Evolutionary conservation across 1,140 invertebrate species (phyloP).

Genomic region (Nephila pilipes): DNA sequence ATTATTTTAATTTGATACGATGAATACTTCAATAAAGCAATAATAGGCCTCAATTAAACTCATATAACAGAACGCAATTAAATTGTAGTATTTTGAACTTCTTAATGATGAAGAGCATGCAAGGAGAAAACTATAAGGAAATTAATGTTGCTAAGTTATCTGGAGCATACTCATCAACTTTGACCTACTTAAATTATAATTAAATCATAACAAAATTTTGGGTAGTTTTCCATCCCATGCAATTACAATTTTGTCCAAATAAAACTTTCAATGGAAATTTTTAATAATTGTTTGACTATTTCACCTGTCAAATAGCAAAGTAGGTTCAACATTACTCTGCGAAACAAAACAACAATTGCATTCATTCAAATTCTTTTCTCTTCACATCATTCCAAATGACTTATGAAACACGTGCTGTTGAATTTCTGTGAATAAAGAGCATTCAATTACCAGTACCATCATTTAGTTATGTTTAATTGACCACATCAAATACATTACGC

Average conservation of each 20-base stretch:
- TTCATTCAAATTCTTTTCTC: background rate
- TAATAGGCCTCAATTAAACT: no score
- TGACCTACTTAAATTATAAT: background rate
- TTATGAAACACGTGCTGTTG: background rate
- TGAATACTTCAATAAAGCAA: no score
- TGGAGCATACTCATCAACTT: background rate
- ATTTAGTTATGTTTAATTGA: background rate
- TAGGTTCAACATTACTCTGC: conserved; percentile 34
- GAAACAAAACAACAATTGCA: background rate
- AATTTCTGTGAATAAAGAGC: background rate
- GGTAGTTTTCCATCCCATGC: no score
- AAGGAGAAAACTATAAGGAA: background rate
- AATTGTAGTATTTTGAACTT: no score
- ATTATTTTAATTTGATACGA: no score
- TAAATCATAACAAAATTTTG: no score
- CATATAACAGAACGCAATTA: no score
- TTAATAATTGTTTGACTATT: background rate
- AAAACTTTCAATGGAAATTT: background rate
- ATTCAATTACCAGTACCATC: background rate
- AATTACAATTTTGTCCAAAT: no score
- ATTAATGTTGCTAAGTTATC: background rate
- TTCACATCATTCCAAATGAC: background rate
- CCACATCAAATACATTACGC: conserved; percentile 1
- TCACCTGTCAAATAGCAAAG: background rate
- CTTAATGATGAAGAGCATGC: no score